A percentile compares a stretch with the other conserved stretches of the same genome.
These are phyloP conservation scores for Poeciliopsis prolifica DNA, from an alignment of 2,113 vertebrate genomes.

Conservation along the genomic window DNA sequence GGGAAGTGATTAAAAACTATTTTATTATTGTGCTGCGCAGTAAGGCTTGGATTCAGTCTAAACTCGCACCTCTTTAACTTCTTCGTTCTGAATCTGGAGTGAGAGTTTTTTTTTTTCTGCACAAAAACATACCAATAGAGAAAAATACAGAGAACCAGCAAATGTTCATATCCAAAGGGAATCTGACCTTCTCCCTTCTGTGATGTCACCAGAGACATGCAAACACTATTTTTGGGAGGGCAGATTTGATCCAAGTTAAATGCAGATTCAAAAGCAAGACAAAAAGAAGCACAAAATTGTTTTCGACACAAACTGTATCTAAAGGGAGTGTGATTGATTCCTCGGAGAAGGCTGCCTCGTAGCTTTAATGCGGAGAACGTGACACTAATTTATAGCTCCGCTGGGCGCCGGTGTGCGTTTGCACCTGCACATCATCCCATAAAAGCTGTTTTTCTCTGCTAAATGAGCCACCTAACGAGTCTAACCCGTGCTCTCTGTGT, in stretches of 20 bases:
- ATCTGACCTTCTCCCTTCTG: not conserved
- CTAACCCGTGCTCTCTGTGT: constrained; percentile 52
- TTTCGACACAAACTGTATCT: not conserved
- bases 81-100: too few relatives aligned
- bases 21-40: too few relatives aligned
- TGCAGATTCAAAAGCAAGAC: not conserved
- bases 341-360: not conserved
- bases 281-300: not conserved
- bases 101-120: too few relatives aligned
- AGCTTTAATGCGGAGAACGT: not conserved
- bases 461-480: constrained; percentile 64
- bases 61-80: too few relatives aligned
- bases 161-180: not conserved
- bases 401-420: constrained; percentile 23
- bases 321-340: not conserved
- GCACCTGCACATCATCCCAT: constrained; percentile 46
- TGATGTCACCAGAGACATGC: not conserved
- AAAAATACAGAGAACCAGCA: not conserved
- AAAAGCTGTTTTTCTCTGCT: constrained; percentile 47
- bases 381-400: constrained; percentile 40
- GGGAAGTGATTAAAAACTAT: too few relatives aligned
- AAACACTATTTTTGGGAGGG: too few relatives aligned
- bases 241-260: not conserved
- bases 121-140: too few relatives aligned
- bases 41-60: too few relatives aligned